Conservation (phyloP, 2,888 invertebrate genomes). For the Cryptosula pallasiana region DNA sequence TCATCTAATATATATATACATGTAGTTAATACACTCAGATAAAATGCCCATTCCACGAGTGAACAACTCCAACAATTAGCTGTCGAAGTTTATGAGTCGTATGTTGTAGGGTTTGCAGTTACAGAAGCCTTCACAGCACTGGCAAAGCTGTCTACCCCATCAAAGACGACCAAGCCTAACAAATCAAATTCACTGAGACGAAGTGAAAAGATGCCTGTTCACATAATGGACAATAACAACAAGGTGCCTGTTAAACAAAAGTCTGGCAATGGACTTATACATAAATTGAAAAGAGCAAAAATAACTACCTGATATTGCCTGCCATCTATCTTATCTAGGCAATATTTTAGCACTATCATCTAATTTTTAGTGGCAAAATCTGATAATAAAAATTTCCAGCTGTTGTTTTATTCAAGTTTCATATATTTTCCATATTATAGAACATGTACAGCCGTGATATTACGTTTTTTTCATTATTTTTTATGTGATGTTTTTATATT, state of each 20-base stretch:
- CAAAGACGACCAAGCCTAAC: not conserved
- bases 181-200: not conserved
- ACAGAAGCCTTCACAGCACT: not conserved
- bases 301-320: not conserved
- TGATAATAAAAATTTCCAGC: no score
- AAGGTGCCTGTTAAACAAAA: not conserved
- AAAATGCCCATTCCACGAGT: no score
- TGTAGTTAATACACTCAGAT: no score
- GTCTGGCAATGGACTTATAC: conserved; percentile 3
- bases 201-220: not conserved
- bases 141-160: not conserved
- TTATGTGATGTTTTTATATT: no score
- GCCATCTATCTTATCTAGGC: no score
- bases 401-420: no score
- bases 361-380: no score
- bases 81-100: no score
- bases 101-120: not conserved
- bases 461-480: not conserved
- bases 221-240: not conserved
- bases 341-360: no score
- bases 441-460: not conserved
- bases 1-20: no score
- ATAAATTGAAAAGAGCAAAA: conserved; percentile 13
- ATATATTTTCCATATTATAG: no score
- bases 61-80: no score